These are phyloP conservation scores for Pollenia labialis DNA, from an alignment of 2,888 invertebrate genomes.

Conservation along the genomic window DNA sequence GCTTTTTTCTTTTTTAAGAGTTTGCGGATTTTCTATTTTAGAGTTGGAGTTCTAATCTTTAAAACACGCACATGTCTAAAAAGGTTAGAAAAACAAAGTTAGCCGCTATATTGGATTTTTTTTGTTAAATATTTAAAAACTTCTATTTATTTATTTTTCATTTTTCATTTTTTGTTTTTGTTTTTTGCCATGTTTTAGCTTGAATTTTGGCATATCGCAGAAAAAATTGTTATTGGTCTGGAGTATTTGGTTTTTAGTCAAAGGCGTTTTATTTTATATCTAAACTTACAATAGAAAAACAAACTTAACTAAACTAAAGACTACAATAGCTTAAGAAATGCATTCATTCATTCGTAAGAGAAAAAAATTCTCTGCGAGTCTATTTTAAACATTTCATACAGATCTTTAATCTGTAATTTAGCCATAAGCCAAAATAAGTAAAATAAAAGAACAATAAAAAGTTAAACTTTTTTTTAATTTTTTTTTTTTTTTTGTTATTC, in stretches of 20 bases:
- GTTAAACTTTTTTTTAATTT: background rate
- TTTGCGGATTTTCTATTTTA: constrained; percentile 24
- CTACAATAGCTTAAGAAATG: constrained; percentile 29
- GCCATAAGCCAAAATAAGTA: constrained; percentile 66
- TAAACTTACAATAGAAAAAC: constrained; percentile 21
- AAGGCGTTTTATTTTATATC: constrained; percentile 45
- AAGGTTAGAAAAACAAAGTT: constrained; percentile 49
- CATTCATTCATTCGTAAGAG: constrained; percentile 31
- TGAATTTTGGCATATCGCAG: constrained; percentile 10
- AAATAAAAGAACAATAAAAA: constrained; percentile 28
- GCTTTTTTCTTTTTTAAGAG: constrained; percentile 19
- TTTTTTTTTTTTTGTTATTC: background rate
- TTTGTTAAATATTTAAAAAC: background rate
- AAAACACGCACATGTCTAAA: constrained; percentile 65
- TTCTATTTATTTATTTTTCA: background rate
- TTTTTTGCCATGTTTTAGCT: background rate
- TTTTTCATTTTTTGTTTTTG: background rate
- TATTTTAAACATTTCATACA: constrained; percentile 62
- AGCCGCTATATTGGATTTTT: constrained; percentile 21
- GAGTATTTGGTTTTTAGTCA: constrained; percentile 2
- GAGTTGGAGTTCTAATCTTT: constrained; percentile 37
- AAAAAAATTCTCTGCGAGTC: constrained; percentile 54
- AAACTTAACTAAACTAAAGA: background rate
- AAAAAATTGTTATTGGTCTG: constrained; percentile 17
- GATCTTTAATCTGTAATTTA: constrained; percentile 72